These are phyloP conservation scores for Tachina fera DNA, from an alignment of 2,888 invertebrate genomes.

Conservation along the genomic window DNA sequence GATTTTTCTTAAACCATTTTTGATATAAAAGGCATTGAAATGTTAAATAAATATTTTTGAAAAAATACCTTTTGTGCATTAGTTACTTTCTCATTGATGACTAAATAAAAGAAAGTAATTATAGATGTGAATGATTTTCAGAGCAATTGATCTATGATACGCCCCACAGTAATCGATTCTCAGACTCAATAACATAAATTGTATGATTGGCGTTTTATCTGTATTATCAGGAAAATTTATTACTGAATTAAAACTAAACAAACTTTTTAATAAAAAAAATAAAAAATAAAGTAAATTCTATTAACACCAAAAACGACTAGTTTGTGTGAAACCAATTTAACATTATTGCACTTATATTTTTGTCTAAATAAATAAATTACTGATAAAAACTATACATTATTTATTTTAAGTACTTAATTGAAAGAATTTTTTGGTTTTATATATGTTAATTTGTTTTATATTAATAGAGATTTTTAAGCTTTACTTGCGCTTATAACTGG, in stretches of 20 bases:
- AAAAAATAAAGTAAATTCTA: neutral
- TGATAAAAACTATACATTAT: conserved; percentile 34
- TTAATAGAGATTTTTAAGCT: conserved; percentile 67
- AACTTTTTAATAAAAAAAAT: neutral
- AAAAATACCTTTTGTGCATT: no score
- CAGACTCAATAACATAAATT: no score
- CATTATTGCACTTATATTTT: conserved; percentile 58
- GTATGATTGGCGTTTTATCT: no score
- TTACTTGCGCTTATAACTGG: conserved; percentile 68
- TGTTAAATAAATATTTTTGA: no score
- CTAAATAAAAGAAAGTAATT: no score
- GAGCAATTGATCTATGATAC: no score
- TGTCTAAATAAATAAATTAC: conserved; percentile 20
- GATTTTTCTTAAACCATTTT: no score
- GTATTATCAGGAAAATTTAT: neutral
- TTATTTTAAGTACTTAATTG: conserved; percentile 38
- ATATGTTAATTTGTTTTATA: conserved; percentile 15
- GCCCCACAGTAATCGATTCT: no score
- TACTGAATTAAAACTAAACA: neutral
- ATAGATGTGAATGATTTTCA: no score
- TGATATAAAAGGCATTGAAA: no score
- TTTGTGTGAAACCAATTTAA: conserved; percentile 64
- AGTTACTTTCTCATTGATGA: no score
- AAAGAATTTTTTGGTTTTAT: neutral
- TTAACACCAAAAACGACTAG: conserved; percentile 57